Conservation (phyloP, 2,797 vertebrate genomes). For the Pantherophis vulpinus region DNA sequence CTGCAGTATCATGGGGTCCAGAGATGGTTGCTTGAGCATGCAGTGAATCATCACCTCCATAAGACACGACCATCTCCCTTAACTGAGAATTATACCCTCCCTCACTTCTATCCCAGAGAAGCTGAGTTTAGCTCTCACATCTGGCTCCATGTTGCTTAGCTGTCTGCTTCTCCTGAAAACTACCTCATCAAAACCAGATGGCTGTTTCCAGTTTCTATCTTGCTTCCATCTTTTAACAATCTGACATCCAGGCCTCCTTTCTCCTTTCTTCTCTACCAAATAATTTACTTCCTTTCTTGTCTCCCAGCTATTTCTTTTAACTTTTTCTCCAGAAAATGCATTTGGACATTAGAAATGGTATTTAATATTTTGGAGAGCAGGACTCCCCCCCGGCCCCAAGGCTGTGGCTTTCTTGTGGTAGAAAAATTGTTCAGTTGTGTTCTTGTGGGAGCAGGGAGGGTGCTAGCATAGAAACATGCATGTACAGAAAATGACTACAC, state of each 20-base stretch:
- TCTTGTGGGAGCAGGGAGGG: neutral
- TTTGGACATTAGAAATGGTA: neutral
- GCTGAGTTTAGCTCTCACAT: neutral
- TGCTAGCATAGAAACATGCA: neutral
- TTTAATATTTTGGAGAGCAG: neutral
- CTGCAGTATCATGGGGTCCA: neutral
- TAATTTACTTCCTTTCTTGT: neutral
- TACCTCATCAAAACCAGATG: neutral
- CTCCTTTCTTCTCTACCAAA: neutral
- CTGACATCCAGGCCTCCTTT: neutral
- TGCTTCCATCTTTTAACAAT: neutral
- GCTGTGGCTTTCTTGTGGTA: neutral
- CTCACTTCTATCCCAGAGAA: neutral
- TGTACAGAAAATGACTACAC: constrained; percentile 22
- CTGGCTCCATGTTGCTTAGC: neutral
- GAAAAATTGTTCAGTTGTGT: constrained; percentile 1
- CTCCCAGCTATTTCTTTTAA: neutral
- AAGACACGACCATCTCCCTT: neutral
- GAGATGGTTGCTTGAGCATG: neutral
- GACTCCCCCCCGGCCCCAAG: neutral
- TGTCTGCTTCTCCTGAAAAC: neutral
- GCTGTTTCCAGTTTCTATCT: neutral
- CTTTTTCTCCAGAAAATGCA: neutral
- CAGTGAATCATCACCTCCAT: neutral
- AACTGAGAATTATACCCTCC: neutral